Evolutionary conservation across 64 coral and sea anemone genomes (phyloP).

Genomic region (Porites lutea): DNA sequence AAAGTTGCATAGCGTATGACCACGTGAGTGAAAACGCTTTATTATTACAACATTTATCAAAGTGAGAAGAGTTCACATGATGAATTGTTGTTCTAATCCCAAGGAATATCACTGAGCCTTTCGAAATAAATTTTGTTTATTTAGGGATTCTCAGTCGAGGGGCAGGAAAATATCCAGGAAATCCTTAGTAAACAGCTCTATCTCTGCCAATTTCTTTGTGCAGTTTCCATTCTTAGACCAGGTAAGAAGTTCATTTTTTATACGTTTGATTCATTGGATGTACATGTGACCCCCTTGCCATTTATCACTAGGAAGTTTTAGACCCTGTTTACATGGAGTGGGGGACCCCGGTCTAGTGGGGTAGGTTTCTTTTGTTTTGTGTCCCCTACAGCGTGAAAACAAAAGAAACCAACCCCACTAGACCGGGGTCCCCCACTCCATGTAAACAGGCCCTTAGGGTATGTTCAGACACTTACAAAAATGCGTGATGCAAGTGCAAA

Average conservation of each 20-base stretch:
- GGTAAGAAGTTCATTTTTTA: constrained; percentile 53
- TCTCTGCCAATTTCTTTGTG: constrained; percentile 95
- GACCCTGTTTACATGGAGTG: too few species aligned
- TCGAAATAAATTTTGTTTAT: not conserved
- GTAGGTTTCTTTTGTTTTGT: too few species aligned
- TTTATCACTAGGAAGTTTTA: not conserved
- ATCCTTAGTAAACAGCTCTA: constrained; percentile 96
- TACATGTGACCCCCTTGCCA: not conserved
- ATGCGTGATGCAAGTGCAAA: too few species aligned
- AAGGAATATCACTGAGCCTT: not conserved
- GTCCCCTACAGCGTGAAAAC: too few species aligned
- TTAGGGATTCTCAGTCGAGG: constrained; percentile 96
- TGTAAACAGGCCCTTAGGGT: too few species aligned
- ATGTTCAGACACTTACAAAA: too few species aligned
- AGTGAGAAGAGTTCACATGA: not conserved
- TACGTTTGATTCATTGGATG: not conserved
- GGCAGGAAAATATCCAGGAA: constrained; percentile 98
- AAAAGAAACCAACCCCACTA: too few species aligned
- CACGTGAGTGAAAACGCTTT: too few species aligned
- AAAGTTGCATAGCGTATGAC: too few species aligned
- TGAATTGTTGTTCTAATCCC: not conserved
- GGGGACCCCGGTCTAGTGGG: too few species aligned
- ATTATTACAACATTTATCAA: too few species aligned
- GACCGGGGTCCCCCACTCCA: too few species aligned
- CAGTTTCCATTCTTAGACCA: constrained; percentile 89